These are phyloP conservation scores for Brachypterus glaber DNA, from an alignment of 2,888 invertebrate species.

Conservation along the genomic window DNA sequence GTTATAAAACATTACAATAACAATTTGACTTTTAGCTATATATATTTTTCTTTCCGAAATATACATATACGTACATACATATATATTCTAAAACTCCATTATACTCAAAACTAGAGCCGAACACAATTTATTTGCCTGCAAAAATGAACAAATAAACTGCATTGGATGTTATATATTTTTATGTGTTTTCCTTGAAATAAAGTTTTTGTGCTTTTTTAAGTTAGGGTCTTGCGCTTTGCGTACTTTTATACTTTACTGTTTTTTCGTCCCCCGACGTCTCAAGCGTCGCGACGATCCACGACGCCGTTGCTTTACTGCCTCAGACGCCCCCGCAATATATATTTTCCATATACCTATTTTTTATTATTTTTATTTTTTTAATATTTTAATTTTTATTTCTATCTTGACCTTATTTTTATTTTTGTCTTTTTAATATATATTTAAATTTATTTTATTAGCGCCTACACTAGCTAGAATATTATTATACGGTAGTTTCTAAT, in stretches of 20 bases:
- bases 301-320: slow-evolving; percentile 23
- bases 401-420: too few species aligned
- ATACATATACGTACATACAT: slow-evolving; percentile 1
- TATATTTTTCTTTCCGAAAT: slow-evolving; percentile 17
- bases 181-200: slow-evolving; percentile 40
- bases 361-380: too few species aligned
- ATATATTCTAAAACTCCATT: slow-evolving; percentile 26
- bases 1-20: slow-evolving; percentile 25
- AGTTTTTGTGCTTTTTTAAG: slow-evolving; percentile 36
- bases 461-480: too few species aligned
- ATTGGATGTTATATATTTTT: slow-evolving; percentile 41
- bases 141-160: slow-evolving; percentile 37
- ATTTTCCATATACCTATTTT: too few species aligned
- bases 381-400: too few species aligned
- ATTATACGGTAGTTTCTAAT: too few species aligned
- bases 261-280: slow-evolving; percentile 15
- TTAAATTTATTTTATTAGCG: too few species aligned
- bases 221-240: slow-evolving; percentile 23
- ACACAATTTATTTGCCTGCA: slow-evolving; percentile 33
- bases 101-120: slow-evolving; percentile 33
- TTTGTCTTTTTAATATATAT: too few species aligned
- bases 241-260: slow-evolving; percentile 2
- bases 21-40: slow-evolving; percentile 24
- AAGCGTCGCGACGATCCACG: slow-evolving; percentile 12
- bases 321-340: slow-evolving; percentile 34